Percentiles rank a stretch among this genome's conserved stretches.
These are phyloP conservation scores for Galagoides demidoff DNA, from an alignment of 2,797 vertebrate genomes.

Conservation along the genomic window DNA sequence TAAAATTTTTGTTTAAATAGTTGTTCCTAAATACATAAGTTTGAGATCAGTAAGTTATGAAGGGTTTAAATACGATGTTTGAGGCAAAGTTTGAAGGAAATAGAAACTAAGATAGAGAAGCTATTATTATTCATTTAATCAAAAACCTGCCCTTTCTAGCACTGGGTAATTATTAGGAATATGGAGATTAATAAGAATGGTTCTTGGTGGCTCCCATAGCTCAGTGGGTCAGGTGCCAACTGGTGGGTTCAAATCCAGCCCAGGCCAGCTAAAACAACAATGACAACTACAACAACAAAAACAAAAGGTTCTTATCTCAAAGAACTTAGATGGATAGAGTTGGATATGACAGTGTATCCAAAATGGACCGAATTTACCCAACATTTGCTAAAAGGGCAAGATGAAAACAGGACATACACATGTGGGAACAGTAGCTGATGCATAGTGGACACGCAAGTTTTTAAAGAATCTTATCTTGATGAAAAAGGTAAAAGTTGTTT, in stretches of 20 bases:
- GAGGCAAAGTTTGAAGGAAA: background rate
- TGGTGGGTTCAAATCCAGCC: too few species aligned
- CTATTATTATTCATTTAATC: background rate
- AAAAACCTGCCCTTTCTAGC: background rate
- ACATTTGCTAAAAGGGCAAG: background rate
- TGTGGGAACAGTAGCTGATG: background rate
- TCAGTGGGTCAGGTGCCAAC: too few species aligned
- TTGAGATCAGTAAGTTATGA: background rate
- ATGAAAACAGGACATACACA: background rate
- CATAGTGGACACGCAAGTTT: background rate
- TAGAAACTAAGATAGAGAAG: background rate
- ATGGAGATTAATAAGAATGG: background rate
- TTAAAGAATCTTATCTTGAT: background rate
- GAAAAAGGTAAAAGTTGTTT: background rate
- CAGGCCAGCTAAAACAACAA: too few species aligned
- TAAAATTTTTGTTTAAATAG: background rate
- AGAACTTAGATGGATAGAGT: background rate
- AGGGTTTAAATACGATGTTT: background rate
- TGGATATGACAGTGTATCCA: background rate
- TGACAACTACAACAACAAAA: too few species aligned
- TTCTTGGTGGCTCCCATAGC: background rate
- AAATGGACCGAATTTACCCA: background rate
- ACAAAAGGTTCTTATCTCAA: background rate
- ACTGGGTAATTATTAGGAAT: background rate
- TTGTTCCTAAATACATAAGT: background rate